A percentile compares a stretch with the other conserved stretches of the same genome.
Conservation (phyloP, 2,888 invertebrate genomes). For the Rutpela maculata region DNA sequence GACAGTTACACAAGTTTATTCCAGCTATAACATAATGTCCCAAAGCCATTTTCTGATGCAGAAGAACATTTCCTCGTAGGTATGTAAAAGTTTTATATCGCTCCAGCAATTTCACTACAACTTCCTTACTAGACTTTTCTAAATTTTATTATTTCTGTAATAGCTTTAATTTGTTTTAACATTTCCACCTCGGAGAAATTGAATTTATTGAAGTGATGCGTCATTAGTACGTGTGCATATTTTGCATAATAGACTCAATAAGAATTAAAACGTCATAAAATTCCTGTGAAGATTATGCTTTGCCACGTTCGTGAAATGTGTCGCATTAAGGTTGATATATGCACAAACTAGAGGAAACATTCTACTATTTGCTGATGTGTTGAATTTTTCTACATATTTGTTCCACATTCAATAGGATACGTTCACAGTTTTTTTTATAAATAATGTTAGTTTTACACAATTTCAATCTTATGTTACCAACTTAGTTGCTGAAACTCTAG, state of each 20-base stretch:
- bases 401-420: too few relatives aligned
- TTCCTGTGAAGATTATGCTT: too few relatives aligned
- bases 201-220: not conserved
- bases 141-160: not conserved
- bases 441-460: too few relatives aligned
- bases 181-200: not conserved
- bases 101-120: not conserved
- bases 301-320: too few relatives aligned
- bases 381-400: too few relatives aligned
- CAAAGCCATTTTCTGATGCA: not conserved
- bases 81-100: constrained; percentile 7
- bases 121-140: constrained; percentile 1
- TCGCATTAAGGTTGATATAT: too few relatives aligned
- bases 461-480: too few relatives aligned
- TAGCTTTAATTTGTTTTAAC: not conserved
- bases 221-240: not conserved
- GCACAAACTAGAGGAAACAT: too few relatives aligned
- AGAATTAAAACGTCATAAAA: too few relatives aligned
- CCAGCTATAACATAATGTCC: not conserved
- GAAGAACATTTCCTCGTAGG: not conserved
- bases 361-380: too few relatives aligned
- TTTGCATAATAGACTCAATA: not conserved
- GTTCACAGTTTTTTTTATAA: too few relatives aligned
- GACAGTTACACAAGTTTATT: not conserved
- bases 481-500: too few relatives aligned